phyloP scores from a whole-genome alignment of 1,140 invertebrate genomes.

The Drosophila subpulchrella region DNA sequence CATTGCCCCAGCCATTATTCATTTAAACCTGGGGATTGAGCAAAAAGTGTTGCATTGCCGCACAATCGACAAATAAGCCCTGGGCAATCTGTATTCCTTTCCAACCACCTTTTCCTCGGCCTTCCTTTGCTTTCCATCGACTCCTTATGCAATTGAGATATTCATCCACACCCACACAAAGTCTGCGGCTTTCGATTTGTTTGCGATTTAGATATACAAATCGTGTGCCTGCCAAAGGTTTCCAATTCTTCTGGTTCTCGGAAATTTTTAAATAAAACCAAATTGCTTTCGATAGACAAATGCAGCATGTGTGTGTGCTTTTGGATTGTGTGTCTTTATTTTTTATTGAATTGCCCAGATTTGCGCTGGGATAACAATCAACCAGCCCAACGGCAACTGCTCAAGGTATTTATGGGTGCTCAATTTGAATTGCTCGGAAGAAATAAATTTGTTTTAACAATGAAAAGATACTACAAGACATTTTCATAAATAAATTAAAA shows the following conservation, averaged over 20 bases:
- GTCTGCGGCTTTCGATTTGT: constrained; percentile 57
- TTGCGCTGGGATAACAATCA: constrained; percentile 58
- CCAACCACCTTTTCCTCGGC: neutral
- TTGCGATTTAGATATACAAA: constrained; percentile 63
- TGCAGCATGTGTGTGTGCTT: constrained; percentile 19
- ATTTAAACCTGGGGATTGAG: constrained; percentile 65
- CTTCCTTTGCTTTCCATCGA: constrained; percentile 6
- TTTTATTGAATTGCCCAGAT: constrained; percentile 73
- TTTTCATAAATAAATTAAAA: constrained; percentile 47
- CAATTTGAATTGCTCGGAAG: constrained; percentile 19
- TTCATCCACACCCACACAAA: constrained; percentile 28
- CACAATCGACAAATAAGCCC: constrained; percentile 54
- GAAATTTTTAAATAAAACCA: constrained; percentile 53
- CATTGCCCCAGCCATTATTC: constrained; percentile 60
- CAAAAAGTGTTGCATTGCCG: constrained; percentile 65
- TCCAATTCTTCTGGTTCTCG: constrained; percentile 11
- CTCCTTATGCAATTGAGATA: constrained; percentile 33
- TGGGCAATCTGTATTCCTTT: constrained; percentile 43
- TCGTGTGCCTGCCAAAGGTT: constrained; percentile 27
- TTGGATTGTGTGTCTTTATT: constrained; percentile 50
- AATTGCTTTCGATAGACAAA: constrained; percentile 56
- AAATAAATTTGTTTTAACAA: constrained; percentile 22
- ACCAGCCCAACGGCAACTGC: constrained; percentile 22
- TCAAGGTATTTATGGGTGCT: constrained; percentile 44
- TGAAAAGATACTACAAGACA: neutral